phyloP scores from a whole-genome alignment of 2,797 vertebrate genomes.

The Sebastes cheni region DNA sequence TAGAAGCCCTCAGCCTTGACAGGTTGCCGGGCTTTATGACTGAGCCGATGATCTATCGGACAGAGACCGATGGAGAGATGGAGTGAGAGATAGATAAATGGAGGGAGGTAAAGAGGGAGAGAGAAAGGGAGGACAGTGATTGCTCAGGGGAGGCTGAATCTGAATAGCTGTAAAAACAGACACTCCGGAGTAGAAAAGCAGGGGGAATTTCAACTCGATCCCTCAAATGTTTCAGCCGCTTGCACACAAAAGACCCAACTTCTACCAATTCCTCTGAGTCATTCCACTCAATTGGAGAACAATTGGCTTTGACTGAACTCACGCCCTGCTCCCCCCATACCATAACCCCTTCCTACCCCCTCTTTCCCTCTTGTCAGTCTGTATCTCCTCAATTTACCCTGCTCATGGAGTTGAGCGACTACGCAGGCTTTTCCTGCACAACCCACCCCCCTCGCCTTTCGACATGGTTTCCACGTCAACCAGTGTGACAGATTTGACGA shows the following conservation, averaged over 20 bases:
- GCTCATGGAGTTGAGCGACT: constrained; percentile 46
- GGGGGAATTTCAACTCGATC: constrained; percentile 47
- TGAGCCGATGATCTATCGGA: constrained; percentile 56
- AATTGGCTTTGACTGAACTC: constrained; percentile 71
- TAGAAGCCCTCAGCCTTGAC: constrained; percentile 47
- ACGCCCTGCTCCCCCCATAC: constrained; percentile 38
- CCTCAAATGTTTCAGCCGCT: constrained; percentile 60
- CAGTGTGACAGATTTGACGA: constrained; percentile 76
- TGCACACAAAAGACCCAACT: constrained; percentile 58
- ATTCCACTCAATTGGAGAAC: constrained; percentile 78
- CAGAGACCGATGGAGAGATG: constrained; percentile 44
- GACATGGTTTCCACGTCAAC: constrained; percentile 64
- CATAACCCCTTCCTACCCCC: constrained; percentile 50
- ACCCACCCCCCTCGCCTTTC: constrained; percentile 36
- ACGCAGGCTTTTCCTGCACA: constrained; percentile 50
- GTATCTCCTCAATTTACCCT: constrained; percentile 67
- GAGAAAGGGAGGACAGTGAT: constrained; percentile 44
- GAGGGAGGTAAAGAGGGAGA: constrained; percentile 28
- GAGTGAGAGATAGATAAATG: constrained; percentile 38
- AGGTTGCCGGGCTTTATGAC: constrained; percentile 47
- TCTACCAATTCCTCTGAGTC: constrained; percentile 72
- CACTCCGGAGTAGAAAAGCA: constrained; percentile 43
- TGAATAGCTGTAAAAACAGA: constrained; percentile 62
- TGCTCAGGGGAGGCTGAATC: constrained; percentile 47
- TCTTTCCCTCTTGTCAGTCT: constrained; percentile 64